Conservation (phyloP, 2,888 invertebrate species). For the Chironomus riparius region DNA sequence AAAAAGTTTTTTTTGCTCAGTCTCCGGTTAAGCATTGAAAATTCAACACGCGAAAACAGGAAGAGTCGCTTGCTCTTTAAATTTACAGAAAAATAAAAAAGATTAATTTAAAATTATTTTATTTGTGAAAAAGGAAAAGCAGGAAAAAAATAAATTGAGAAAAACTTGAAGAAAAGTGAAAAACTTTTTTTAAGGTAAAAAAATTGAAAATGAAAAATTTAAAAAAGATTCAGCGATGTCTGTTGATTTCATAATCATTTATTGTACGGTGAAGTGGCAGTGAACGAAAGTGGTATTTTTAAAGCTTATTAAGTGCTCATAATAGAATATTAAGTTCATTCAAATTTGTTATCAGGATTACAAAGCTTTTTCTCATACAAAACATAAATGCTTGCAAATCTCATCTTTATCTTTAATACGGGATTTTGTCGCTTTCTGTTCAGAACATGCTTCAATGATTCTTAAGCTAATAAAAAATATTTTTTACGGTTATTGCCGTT, state of each 20-base stretch:
- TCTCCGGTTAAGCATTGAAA: slow-evolving; percentile 24
- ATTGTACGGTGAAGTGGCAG: background rate
- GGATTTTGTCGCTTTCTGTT: no score
- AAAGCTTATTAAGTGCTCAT: background rate
- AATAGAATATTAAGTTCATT: background rate
- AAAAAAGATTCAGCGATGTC: background rate
- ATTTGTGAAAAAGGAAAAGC: background rate
- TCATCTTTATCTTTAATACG: no score
- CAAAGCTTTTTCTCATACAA: no score
- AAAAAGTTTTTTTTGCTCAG: background rate
- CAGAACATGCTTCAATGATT: no score
- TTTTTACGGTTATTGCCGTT: no score
- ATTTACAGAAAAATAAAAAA: background rate
- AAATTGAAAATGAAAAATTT: background rate
- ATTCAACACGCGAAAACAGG: slow-evolving; percentile 15
- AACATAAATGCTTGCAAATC: no score
- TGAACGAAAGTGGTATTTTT: no score
- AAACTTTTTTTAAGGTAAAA: background rate
- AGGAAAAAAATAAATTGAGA: background rate
- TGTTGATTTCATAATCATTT: background rate
- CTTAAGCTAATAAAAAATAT: no score
- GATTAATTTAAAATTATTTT: background rate
- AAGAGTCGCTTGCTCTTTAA: background rate
- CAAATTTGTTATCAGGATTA: background rate
- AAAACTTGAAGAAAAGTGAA: background rate